Conservation (phyloP, 2,888 invertebrate species). For the Drosophila maculinotata region DNA sequence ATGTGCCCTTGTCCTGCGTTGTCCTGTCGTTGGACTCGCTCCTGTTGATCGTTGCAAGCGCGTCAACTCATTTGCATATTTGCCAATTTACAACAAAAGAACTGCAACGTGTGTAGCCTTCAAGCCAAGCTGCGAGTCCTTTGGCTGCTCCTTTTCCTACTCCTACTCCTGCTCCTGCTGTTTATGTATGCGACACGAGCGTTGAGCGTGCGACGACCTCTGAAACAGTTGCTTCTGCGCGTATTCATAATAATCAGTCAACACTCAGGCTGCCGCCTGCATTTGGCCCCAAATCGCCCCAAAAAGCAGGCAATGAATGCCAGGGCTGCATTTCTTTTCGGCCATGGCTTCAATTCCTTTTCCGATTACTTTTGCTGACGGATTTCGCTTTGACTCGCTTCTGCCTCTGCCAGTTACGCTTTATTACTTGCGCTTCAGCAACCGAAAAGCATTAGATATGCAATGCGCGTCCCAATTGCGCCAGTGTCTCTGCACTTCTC, state of each 20-base stretch:
- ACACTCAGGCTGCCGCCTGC: conserved; percentile 21
- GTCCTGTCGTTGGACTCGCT: conserved; percentile 10
- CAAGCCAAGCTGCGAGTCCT: conserved; percentile 16
- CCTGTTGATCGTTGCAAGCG: conserved; percentile 49
- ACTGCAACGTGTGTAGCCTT: conserved; percentile 66
- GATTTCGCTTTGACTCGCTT: conserved; percentile 59
- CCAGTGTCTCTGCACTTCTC: conserved; percentile 23
- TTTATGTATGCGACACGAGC: conserved; percentile 70
- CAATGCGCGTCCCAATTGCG: conserved; percentile 60
- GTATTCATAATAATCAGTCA: conserved; percentile 76
- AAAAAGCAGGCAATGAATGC: conserved; percentile 40
- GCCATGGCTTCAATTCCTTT: conserved; percentile 46
- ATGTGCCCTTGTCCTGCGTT: conserved; percentile 31
- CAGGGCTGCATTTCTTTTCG: conserved; percentile 32
- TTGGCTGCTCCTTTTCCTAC: too few relatives aligned
- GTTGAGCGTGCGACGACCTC: conserved; percentile 63
- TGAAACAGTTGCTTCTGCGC: conserved; percentile 55
- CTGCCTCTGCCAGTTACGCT: conserved; percentile 60
- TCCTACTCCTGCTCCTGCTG: conserved; percentile 49
- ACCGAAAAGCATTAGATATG: conserved; percentile 64
- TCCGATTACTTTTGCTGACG: conserved; percentile 72
- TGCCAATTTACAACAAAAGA: conserved; percentile 78
- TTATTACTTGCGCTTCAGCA: conserved; percentile 74
- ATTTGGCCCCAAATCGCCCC: conserved; percentile 21
- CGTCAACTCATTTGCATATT: conserved; percentile 81